Conservation (phyloP, 2,797 vertebrate species). For the Protonibea diacanthus region DNA sequence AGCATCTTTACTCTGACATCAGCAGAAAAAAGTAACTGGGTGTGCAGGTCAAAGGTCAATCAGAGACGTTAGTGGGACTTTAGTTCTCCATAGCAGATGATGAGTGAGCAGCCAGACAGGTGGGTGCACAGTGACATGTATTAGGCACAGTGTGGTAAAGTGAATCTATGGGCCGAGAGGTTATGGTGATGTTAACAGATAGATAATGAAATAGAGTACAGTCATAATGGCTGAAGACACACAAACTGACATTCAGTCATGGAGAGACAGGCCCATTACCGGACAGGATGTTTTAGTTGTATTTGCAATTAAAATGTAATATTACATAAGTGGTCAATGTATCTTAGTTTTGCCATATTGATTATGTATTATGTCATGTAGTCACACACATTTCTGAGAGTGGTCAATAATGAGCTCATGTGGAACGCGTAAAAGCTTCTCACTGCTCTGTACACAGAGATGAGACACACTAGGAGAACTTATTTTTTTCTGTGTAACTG, state of each 20-base stretch:
- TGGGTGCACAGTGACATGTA: neutral
- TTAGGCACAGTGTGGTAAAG: neutral
- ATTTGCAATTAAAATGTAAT: neutral
- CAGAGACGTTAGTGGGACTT: too few species aligned
- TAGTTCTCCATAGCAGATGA: neutral
- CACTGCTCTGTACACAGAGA: neutral
- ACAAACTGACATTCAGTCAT: neutral
- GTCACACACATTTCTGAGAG: neutral
- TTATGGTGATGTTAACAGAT: neutral
- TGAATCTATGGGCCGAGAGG: neutral
- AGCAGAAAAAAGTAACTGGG: neutral
- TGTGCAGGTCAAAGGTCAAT: neutral
- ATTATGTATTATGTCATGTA: neutral
- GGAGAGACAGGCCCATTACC: neutral
- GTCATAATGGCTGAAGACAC: neutral
- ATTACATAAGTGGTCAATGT: neutral
- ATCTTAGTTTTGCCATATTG: constrained; percentile 3
- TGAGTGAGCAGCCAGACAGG: neutral
- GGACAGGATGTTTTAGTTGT: too few species aligned
- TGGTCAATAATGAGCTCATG: neutral
- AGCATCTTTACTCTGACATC: neutral
- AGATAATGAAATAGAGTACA: neutral
- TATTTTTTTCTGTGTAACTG: constrained; percentile 29
- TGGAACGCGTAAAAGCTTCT: neutral
- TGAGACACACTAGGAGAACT: neutral